Base-by-base conservation (phyloP, 2,797 vertebrate genomes). In the Megaceryle alcyon region DNA sequence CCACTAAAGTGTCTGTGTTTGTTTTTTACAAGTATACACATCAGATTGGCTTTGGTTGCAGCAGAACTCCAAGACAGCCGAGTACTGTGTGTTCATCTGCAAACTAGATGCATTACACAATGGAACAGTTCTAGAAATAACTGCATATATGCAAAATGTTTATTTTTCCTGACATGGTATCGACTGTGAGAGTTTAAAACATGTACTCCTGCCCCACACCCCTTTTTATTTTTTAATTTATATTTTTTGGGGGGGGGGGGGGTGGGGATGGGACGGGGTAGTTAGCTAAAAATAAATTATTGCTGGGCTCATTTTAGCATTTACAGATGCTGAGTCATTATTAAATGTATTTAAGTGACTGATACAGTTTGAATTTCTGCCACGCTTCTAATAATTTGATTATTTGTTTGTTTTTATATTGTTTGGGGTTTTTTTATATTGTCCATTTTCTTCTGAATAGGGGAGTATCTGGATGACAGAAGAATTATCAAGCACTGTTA, bases 211-310 rank as follows among this genome's bases (percentile, higher is more conserved):
- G 41, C 53, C 3, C 2, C 7, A 19, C 9, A 19, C 7, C 18
- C 43, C 43, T 16, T 57, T 53, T 51, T 43, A 20, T 13, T 25
- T 37, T 72, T 54, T 26, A 35, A 35, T 35, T 5, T 16, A 44
- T 19, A 10, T 43, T 31, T 65, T 65, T 44, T 39, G 43, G 18
- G 43, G 43, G 18, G n/a, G n/a, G n/a, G n/a, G n/a, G n/a, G n/a
- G n/a, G n/a, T n/a, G n/a, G n/a, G 17, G 35, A 35, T 7, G 23
- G 57, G 2, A 2, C 3, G 0, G 10, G 14, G 12, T 17, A 26
- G 48, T 48, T 11, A 53, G 43, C 35, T 44, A 16, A 88, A 94
- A 72, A 53, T 14, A 64, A 66, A 21, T 44, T 11, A 29, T 44
- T 41, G 4, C 15, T 51, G 51, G 28, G 7, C 12, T 89, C 89